Evolutionary conservation across 35 echinoderm and acorn worm genomes (phyloP), one percentile per base, ranked within the genome.

Genomic region (Chiridota heheva): DNA sequence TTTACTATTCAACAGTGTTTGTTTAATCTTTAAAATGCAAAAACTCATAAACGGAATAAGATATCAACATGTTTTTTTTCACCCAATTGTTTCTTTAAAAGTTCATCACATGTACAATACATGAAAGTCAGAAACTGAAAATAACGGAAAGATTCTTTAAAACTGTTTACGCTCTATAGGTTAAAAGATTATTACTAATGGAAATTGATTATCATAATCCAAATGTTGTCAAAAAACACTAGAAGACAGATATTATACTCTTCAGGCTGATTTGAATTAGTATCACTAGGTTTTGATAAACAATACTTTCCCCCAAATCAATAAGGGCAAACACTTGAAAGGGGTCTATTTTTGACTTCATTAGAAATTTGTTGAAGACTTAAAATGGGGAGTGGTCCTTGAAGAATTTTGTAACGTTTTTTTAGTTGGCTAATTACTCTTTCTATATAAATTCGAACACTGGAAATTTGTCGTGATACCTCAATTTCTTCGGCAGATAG

Each of bases 391-490:
- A 76, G 2, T 41, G 72, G 6, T 28, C 72, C 72, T 39, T 44
- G 7, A 38, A 86, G 79, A 78, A 86, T 80, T 1, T 45, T 65
- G 63, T 49, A 80, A 17, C 73, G 17, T 44, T 87, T 87, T 34
- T 87, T 87, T 38, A 78, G 67, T 16, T 68, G 24, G 5, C 85
- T 75, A 40, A 87, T 87, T 18, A 81, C 74, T 31, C 85, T 46
- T 80, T 87, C 85, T 26, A 87, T 80, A 80, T 80, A 75, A 39
- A 87, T 87, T 31, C 85, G 51, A 13, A 87, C 45, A 12, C 40
- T 24, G 44, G 67, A 41, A 3, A 73, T 41, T 75, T 70, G 7
- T 15, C 68, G 70, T 20, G 82, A 85, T 12, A 58, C 47, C 62
- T 85, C 82, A 6, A 85, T 69, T 73, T 85, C 82, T 42, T 72